Conservation (phyloP, 2,113 vertebrate genomes). For the Strigops habroptila region DNA sequence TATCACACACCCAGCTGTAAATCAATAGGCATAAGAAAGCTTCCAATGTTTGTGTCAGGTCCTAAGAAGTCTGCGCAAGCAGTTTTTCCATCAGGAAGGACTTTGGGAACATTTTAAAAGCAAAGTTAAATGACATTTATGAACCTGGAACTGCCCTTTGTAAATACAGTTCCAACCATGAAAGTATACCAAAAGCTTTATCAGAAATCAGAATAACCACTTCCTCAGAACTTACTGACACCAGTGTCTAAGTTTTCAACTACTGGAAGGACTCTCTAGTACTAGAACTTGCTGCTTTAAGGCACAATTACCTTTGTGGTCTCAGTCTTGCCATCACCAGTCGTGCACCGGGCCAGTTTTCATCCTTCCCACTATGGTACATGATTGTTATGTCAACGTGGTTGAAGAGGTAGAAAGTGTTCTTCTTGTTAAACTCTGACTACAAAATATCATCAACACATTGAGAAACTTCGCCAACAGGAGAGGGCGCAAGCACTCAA, state of each 20-base stretch:
- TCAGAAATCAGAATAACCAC: background rate
- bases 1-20: background rate
- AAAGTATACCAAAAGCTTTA: background rate
- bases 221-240: background rate
- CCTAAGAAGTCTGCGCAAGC: background rate
- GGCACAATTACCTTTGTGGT: constrained; percentile 81
- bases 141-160: background rate
- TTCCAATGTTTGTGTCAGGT: background rate
- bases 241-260: background rate
- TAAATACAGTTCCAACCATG: background rate
- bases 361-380: constrained; percentile 79
- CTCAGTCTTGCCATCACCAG: constrained; percentile 84
- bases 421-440: constrained; percentile 87
- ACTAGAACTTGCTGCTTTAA: background rate
- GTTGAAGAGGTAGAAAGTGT: constrained; percentile 90
- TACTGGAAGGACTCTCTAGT: background rate
- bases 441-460: constrained; percentile 58
- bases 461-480: constrained; percentile 27
- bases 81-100: background rate
- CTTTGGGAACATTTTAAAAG: background rate
- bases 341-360: constrained; percentile 77
- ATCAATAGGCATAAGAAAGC: background rate
- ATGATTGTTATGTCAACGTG: constrained; percentile 88
- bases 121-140: background rate
- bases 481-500: constrained; percentile 26